Conservation (phyloP, 2,113 vertebrate genomes). For the Microtus oregoni region DNA sequence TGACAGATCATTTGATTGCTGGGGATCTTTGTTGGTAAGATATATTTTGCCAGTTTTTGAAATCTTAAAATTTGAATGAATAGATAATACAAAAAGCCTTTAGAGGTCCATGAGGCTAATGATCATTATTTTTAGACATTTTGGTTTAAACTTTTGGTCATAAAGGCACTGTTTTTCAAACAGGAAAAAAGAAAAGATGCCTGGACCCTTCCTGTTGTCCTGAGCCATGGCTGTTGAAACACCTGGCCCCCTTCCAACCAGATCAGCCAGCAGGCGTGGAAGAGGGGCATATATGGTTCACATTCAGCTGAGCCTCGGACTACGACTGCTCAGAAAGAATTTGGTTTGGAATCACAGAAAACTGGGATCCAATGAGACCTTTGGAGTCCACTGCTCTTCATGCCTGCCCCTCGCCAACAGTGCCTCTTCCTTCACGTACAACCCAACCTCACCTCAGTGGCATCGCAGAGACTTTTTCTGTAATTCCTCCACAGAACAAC, state of each 20-base stretch:
- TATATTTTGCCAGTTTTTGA: background rate
- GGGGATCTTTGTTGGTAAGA: background rate
- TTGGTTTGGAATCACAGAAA: conserved; percentile 62
- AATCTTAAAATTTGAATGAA: conserved; percentile 19
- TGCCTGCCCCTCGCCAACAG: background rate
- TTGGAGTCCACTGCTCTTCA: background rate
- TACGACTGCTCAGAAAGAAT: conserved; percentile 34
- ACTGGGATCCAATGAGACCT: conserved; percentile 54
- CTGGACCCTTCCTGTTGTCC: conserved; percentile 7
- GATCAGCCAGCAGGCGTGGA: background rate
- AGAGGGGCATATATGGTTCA: background rate
- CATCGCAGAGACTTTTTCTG: background rate
- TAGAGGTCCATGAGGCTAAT: background rate
- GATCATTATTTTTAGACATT: background rate
- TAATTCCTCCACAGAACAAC: conserved; percentile 3
- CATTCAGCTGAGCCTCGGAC: background rate
- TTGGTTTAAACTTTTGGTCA: conserved; percentile 22
- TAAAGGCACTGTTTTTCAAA: background rate
- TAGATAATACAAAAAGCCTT: conserved; percentile 4
- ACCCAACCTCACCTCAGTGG: background rate
- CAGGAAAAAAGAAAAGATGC: background rate
- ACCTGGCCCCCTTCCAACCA: background rate
- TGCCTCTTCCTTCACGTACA: background rate
- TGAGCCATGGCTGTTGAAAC: background rate
- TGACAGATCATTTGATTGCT: background rate